These are phyloP conservation scores for Dasysyrphus tricinctus DNA, from an alignment of 2,888 invertebrate genomes.

Conservation along the genomic window DNA sequence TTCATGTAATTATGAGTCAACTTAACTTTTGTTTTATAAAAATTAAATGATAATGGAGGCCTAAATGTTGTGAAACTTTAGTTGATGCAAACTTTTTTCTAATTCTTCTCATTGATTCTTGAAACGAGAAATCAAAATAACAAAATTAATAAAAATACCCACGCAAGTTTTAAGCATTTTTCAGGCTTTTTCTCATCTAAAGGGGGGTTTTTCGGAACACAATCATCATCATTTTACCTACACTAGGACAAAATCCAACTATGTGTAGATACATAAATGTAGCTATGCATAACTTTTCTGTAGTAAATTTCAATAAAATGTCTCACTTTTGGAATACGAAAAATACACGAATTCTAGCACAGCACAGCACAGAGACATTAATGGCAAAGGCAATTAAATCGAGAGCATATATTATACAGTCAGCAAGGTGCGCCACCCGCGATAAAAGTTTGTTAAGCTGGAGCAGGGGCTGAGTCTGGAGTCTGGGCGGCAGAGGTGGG, in stretches of 20 bases:
- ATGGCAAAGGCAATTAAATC: slow-evolving; percentile 72
- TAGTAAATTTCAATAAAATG: slow-evolving; percentile 69
- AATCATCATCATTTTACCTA: not conserved
- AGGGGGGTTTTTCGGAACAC: not conserved
- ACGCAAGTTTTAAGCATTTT: too few relatives aligned
- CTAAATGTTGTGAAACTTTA: too few relatives aligned
- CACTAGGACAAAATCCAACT: not conserved
- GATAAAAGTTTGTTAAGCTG: slow-evolving; percentile 10
- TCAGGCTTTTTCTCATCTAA: too few relatives aligned
- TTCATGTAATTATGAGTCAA: too few relatives aligned
- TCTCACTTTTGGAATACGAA: slow-evolving; percentile 61
- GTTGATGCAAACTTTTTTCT: too few relatives aligned
- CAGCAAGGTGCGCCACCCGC: slow-evolving; percentile 31
- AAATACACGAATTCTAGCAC: slow-evolving; percentile 45
- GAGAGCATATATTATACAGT: slow-evolving; percentile 49
- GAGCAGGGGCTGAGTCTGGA: too few relatives aligned
- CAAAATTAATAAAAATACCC: too few relatives aligned
- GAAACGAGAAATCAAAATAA: too few relatives aligned
- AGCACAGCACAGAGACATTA: slow-evolving; percentile 55
- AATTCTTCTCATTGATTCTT: too few relatives aligned
- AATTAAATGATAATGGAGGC: too few relatives aligned
- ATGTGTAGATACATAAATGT: not conserved
- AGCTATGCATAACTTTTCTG: not conserved
- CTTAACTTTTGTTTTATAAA: too few relatives aligned
- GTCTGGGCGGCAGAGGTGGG: not conserved